phyloP scores from a whole-genome alignment of 2,797 vertebrate species.

The Poliocrania exsul region DNA sequence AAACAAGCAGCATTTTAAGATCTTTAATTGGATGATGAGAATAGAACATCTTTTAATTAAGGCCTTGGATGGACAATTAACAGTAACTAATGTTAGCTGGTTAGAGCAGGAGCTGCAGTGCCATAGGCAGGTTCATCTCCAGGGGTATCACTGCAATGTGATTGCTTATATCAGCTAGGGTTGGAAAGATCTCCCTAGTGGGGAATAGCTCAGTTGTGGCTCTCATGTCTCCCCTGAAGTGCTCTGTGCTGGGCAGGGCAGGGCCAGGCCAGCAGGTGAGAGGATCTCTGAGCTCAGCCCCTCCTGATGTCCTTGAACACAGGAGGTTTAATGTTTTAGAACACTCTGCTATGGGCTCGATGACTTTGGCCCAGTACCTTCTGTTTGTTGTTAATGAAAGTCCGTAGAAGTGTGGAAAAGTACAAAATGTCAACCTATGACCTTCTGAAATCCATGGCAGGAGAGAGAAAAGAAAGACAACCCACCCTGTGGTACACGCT shows the following conservation, averaged over 20 bases:
- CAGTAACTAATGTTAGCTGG: background rate
- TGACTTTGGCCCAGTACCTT: constrained; percentile 19
- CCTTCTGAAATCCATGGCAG: background rate
- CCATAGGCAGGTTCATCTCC: background rate
- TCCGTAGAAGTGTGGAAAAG: constrained; percentile 42
- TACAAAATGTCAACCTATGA: constrained; percentile 42
- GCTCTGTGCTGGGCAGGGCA: background rate
- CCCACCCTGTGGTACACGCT: background rate
- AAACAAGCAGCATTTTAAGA: background rate
- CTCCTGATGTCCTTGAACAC: background rate
- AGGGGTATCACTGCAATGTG: background rate
- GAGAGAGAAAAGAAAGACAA: background rate
- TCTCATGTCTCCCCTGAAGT: background rate
- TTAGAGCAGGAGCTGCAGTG: background rate
- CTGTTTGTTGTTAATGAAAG: constrained; percentile 46
- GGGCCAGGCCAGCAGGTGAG: background rate
- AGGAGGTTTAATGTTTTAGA: background rate
- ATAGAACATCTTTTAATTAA: background rate
- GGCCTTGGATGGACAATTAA: background rate
- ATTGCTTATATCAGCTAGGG: background rate
- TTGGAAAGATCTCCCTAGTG: background rate
- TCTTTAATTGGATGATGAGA: background rate
- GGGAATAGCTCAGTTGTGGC: background rate
- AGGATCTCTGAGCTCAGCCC: background rate
- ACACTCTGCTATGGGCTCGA: background rate